Evolutionary conservation across 2,113 vertebrate genomes (phyloP).

Genomic region (Elgaria multicarinata): DNA sequence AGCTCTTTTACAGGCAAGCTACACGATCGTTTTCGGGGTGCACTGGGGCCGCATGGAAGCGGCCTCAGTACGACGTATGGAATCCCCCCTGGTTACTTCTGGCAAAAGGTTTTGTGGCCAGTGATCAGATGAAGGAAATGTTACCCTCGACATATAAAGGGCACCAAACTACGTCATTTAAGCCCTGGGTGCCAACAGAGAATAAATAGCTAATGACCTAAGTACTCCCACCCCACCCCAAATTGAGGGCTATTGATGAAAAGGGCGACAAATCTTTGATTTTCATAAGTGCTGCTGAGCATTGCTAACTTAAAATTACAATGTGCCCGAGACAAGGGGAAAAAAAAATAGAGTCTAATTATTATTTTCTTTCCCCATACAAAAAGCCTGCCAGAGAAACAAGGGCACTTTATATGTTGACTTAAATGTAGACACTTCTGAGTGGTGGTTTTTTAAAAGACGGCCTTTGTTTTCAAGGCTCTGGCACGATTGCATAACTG

Average conservation of each 20-base stretch:
- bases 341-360: constrained; percentile 56
- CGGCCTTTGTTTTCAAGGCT: constrained; percentile 50
- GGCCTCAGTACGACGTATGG: too few species aligned
- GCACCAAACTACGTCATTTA: background rate
- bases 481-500: constrained; percentile 42
- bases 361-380: constrained; percentile 50
- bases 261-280: constrained; percentile 60
- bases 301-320: background rate
- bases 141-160: background rate
- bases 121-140: too few species aligned
- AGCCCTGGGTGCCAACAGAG: background rate
- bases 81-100: too few species aligned
- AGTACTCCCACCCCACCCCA: constrained; percentile 33
- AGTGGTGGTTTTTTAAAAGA: constrained; percentile 41
- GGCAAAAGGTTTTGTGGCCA: too few species aligned
- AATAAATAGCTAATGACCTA: constrained; percentile 26
- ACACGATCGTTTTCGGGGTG: too few species aligned
- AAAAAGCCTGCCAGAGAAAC: constrained; percentile 53
- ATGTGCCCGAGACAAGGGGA: constrained; percentile 33
- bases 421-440: constrained; percentile 36
- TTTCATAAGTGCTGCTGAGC: constrained; percentile 46
- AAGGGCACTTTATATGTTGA: constrained; percentile 52
- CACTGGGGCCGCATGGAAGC: too few species aligned
- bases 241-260: constrained; percentile 50
- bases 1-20: too few species aligned